These are phyloP conservation scores for Bombus polaris DNA, from an alignment of 1,140 invertebrate species.

Conservation along the genomic window DNA sequence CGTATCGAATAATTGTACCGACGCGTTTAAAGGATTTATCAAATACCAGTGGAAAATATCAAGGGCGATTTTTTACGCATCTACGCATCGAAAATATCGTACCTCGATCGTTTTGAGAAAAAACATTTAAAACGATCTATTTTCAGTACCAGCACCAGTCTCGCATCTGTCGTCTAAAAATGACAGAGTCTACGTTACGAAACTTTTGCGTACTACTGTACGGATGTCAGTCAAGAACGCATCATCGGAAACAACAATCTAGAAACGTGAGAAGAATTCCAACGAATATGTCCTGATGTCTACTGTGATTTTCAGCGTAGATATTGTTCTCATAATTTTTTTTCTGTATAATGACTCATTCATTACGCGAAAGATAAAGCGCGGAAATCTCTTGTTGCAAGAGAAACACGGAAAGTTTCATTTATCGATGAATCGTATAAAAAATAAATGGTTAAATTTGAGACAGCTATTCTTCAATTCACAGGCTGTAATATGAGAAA, in stretches of 20 bases:
- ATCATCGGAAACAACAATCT: neutral
- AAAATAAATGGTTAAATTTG: neutral
- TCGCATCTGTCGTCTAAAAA: conserved; percentile 10
- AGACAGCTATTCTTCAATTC: neutral
- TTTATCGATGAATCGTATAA: too few species aligned
- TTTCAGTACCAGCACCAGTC: neutral
- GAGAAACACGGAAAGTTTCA: neutral
- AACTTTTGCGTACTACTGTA: neutral
- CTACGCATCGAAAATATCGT: neutral
- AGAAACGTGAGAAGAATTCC: neutral
- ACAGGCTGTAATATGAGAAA: neutral
- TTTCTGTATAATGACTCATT: neutral
- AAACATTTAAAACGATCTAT: conserved; percentile 29
- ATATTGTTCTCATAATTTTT: neutral
- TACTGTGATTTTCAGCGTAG: neutral
- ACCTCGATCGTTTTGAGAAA: neutral
- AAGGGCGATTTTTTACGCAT: too few species aligned
- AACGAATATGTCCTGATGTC: too few species aligned
- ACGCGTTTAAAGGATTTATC: neutral
- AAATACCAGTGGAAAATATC: too few species aligned
- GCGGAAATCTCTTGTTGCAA: neutral
- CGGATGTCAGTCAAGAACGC: neutral
- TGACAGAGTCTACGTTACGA: neutral
- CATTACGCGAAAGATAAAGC: neutral
- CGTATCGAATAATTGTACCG: neutral